phyloP scores from a whole-genome alignment of 1,140 invertebrate species.

The Zaprionus vittiger region DNA sequence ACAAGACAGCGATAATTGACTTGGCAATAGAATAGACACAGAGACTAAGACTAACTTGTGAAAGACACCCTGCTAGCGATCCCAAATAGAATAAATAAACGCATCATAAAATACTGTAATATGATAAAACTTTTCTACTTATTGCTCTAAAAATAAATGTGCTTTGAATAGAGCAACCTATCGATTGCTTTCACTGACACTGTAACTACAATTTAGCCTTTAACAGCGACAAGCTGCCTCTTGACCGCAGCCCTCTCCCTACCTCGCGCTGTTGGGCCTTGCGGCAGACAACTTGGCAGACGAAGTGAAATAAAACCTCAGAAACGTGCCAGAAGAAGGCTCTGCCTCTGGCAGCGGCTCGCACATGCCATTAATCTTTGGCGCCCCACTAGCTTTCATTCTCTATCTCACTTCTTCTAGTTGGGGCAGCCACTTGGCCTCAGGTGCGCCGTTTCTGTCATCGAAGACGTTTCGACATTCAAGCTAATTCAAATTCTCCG shows the following conservation, averaged over 20 bases:
- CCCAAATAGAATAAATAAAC: neutral
- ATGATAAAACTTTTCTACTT: neutral
- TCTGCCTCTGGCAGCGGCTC: neutral
- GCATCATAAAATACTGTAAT: neutral
- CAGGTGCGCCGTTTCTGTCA: constrained; percentile 4
- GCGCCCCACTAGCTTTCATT: neutral
- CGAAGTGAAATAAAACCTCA: constrained; percentile 35
- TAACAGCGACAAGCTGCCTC: constrained; percentile 8
- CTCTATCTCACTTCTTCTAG: neutral
- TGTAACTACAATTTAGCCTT: constrained; percentile 1
- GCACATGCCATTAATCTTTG: constrained; percentile 40
- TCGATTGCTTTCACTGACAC: constrained; percentile 12
- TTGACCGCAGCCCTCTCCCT: neutral
- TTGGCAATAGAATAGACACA: neutral
- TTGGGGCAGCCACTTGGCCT: constrained; percentile 10
- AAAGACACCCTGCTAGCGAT: neutral
- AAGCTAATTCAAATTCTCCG: constrained; percentile 21
- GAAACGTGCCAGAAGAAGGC: constrained; percentile 18
- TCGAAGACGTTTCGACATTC: constrained; percentile 3
- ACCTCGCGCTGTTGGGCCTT: too few relatives aligned
- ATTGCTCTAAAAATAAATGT: constrained; percentile 14
- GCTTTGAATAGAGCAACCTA: constrained; percentile 5
- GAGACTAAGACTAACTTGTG: neutral
- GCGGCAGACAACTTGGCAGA: constrained; percentile 20
- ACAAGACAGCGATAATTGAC: neutral